Evolutionary conservation across 2,797 vertebrate genomes (phyloP), one percentile per base, ranked within the genome.

Genomic region (Microctenopoma lineatum): DNA sequence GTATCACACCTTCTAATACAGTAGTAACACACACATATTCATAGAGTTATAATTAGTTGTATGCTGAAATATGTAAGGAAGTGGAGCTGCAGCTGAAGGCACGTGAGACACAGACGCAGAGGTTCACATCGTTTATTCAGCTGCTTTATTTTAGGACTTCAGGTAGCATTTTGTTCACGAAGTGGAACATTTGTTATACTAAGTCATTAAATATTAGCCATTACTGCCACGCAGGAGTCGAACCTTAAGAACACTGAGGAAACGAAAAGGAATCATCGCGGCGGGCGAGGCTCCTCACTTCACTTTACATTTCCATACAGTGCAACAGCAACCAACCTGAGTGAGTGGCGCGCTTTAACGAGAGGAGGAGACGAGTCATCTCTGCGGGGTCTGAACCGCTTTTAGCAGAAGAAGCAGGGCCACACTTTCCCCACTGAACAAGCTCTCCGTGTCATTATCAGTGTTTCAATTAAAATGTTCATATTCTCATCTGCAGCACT

Each of bases 391-490:
- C 56, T 61, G 52, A 76, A 69, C 60, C 66, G 56, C 69, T 81
- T 34, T 29, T 27, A 39, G 38, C 15, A 32, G 13, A 53, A 42
- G 66, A 78, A 32, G 50, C 56, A 27, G n/a, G 3, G 61, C 7
- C 51, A 4, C 2, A 32, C 25, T 60, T 46, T 15, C 58, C 14
- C 27, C 50, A 32, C 16, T 67, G 61, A 76, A 76, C 66, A 34
- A 39, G 42, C 48, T 52, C 61, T 56, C 10, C 1, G 7, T 47
- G 45, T 36, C 44, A 52, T 70, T 74, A 74, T 79, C 50, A 36
- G 34, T 45, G 26, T 73, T 79, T 77, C 74, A 73, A 62, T 74
- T 74, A 55, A 72, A 68, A 77, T 29, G 47, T 29, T 56, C 29
- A 13, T 21, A 58, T 60, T 75, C 44, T 75, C 62, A 64, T 79